phyloP scores from a whole-genome alignment of 1,140 invertebrate species.

The Mylabris phalerata region DNA sequence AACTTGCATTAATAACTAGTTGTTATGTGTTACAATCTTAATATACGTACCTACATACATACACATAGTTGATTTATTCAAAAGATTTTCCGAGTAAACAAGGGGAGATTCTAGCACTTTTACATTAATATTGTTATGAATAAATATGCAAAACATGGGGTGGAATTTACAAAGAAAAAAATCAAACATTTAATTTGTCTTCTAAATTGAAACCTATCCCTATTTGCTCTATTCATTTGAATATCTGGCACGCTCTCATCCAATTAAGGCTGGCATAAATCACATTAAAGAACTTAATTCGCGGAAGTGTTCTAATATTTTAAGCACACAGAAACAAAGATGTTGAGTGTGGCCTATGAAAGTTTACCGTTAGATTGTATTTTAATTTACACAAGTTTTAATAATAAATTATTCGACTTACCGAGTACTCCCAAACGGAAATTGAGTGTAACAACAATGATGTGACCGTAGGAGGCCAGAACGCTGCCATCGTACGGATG shows the following conservation, averaged over 20 bases:
- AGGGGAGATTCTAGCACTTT: too few species aligned
- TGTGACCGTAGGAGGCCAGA: conserved; percentile 77
- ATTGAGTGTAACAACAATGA: conserved; percentile 86
- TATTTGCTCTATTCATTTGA: conserved; percentile 11
- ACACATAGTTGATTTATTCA: too few species aligned
- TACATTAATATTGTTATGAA: too few species aligned
- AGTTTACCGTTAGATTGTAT: conserved; percentile 3
- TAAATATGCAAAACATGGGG: too few species aligned
- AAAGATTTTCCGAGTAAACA: too few species aligned
- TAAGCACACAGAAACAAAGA: conserved; percentile 18
- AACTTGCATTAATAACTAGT: conserved; percentile 22
- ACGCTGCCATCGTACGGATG: conserved; percentile 82
- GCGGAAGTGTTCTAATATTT: conserved; percentile 25
- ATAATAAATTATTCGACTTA: conserved; percentile 43
- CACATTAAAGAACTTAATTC: conserved; percentile 26
- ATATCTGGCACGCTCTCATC: conserved; percentile 13
- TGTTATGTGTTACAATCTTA: conserved; percentile 1
- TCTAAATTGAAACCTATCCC: background rate
- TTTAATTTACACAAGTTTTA: conserved; percentile 19
- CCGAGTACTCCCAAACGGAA: conserved; percentile 82
- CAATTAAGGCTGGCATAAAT: conserved; percentile 27
- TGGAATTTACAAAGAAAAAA: too few species aligned
- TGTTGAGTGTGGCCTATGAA: too few species aligned
- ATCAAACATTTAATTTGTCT: too few species aligned
- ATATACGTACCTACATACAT: too few species aligned